phyloP scores from a whole-genome alignment of 2,888 invertebrate species.

The Polydrusus cervinus region DNA sequence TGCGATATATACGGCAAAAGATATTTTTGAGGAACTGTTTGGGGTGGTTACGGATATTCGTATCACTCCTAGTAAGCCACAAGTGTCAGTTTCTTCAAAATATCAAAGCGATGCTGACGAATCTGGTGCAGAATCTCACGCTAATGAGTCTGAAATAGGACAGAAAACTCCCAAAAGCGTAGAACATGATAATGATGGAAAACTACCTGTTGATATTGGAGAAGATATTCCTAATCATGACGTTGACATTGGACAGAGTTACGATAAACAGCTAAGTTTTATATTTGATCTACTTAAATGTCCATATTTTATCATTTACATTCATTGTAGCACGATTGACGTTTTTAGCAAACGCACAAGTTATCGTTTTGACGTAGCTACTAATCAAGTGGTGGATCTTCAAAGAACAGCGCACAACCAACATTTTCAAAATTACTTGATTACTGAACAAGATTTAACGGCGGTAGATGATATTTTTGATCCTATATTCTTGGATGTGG shows the following conservation, averaged over 20 bases:
- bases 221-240: slow-evolving; percentile 58
- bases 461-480: slow-evolving; percentile 64
- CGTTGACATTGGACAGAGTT: slow-evolving; percentile 53
- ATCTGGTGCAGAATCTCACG: slow-evolving; percentile 57
- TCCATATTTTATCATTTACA: slow-evolving; percentile 73
- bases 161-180: slow-evolving; percentile 26
- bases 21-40: slow-evolving; percentile 68
- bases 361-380: slow-evolving; percentile 65
- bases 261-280: slow-evolving; percentile 66
- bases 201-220: slow-evolving; percentile 6
- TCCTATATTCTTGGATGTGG: slow-evolving; percentile 54
- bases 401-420: slow-evolving; percentile 59
- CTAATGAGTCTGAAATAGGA: slow-evolving; percentile 56
- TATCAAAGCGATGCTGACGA: slow-evolving; percentile 53
- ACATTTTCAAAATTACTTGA: slow-evolving; percentile 70
- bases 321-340: slow-evolving; percentile 74
- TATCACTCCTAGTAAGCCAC: slow-evolving; percentile 56
- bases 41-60: slow-evolving; percentile 55
- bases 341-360: slow-evolving; percentile 69
- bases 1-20: slow-evolving; percentile 67
- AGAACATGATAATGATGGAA: neutral
- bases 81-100: slow-evolving; percentile 57
- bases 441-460: slow-evolving; percentile 64
- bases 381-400: slow-evolving; percentile 62
- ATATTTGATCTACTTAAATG: slow-evolving; percentile 64